Conservation (phyloP, 2,888 invertebrate species). For the Rhingia rostrata region DNA sequence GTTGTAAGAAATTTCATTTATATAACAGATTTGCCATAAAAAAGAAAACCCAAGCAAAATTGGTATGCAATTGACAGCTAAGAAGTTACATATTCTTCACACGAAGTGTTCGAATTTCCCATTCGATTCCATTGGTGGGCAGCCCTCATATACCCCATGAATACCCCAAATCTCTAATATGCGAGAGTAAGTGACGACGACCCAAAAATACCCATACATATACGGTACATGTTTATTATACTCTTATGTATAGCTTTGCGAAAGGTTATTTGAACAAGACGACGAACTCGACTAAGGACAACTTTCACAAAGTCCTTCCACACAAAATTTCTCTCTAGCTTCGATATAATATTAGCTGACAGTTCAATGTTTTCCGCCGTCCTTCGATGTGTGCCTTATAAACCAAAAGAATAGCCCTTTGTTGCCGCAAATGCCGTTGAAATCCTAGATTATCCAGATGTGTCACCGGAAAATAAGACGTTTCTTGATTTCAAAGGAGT, state of each 20-base stretch:
- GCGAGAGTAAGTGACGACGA: background rate
- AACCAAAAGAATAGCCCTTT: background rate
- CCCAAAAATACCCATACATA: background rate
- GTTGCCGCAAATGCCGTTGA: slow-evolving; percentile 4
- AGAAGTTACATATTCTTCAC: slow-evolving; percentile 20
- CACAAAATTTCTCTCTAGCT: slow-evolving; percentile 54
- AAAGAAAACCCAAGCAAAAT: slow-evolving; percentile 4
- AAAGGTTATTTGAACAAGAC: slow-evolving; percentile 13
- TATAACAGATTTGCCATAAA: background rate
- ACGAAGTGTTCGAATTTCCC: slow-evolving; percentile 19
- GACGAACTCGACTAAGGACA: background rate
- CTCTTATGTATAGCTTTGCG: background rate
- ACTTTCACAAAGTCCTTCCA: slow-evolving; percentile 38
- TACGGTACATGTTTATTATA: too few species aligned
- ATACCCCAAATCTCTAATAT: background rate
- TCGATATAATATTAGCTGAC: slow-evolving; percentile 45
- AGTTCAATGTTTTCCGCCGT: slow-evolving; percentile 28
- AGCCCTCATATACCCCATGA: background rate
- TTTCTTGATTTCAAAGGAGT: slow-evolving; percentile 3
- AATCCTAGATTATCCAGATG: slow-evolving; percentile 31
- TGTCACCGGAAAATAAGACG: slow-evolving; percentile 26
- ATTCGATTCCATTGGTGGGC: slow-evolving; percentile 5
- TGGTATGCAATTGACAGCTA: slow-evolving; percentile 21
- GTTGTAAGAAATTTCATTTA: background rate
- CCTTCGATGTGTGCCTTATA: background rate